These are phyloP conservation scores for Luffia ferchaultella DNA, from an alignment of 2,888 invertebrate species.

Conservation along the genomic window DNA sequence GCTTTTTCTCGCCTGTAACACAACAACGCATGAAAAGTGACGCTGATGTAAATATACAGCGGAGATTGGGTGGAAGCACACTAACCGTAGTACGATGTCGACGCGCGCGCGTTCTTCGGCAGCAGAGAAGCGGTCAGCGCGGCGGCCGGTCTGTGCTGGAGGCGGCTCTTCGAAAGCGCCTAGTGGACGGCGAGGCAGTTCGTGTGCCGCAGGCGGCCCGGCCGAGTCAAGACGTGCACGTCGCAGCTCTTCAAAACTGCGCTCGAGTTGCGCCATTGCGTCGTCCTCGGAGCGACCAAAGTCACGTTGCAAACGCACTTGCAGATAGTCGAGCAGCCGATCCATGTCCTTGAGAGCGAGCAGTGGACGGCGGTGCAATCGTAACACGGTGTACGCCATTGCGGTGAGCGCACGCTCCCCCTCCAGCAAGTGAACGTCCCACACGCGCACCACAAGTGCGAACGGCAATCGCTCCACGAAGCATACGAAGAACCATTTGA, in stretches of 20 bases:
- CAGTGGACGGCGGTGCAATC: conserved; percentile 87
- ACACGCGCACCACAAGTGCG: conserved; percentile 90
- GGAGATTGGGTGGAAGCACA: too few relatives aligned
- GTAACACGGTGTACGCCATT: conserved; percentile 95
- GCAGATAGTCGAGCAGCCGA: conserved; percentile 83
- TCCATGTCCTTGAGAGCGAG: conserved; percentile 86
- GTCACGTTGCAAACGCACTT: conserved; percentile 85
- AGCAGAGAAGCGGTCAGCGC: conserved; percentile 81
- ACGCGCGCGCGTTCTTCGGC: conserved; percentile 81
- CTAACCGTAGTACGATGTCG: conserved; percentile 73
- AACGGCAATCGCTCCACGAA: conserved; percentile 98
- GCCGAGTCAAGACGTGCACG: conserved; percentile 86
- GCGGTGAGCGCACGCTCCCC: conserved; percentile 94
- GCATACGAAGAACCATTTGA: conserved; percentile 99
- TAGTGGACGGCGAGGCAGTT: conserved; percentile 84
- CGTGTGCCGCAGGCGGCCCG: conserved; percentile 77
- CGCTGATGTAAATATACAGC: too few relatives aligned
- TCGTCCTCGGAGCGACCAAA: conserved; percentile 93
- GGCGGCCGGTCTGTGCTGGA: conserved; percentile 81
- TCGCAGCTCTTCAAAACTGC: conserved; percentile 87
- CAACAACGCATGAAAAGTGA: too few relatives aligned
- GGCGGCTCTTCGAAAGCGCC: conserved; percentile 85
- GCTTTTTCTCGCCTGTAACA: too few relatives aligned
- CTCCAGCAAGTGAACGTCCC: conserved; percentile 97
- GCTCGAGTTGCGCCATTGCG: conserved; percentile 85